Evolutionary conservation across 2,113 vertebrate genomes (phyloP).

Genomic region (Manacus vitellinus): DNA sequence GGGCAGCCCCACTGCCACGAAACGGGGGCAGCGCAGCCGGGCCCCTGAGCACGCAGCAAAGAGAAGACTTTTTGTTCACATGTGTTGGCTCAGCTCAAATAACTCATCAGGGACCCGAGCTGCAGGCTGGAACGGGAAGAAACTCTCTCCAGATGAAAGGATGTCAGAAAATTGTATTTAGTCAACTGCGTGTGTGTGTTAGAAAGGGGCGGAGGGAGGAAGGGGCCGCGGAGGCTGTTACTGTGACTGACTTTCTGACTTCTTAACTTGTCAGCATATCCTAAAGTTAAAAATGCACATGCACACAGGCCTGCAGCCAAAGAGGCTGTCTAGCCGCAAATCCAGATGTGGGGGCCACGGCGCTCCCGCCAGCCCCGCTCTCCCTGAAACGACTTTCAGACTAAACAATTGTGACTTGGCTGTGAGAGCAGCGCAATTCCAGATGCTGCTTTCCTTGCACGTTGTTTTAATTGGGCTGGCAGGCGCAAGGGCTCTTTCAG

Average conservation of each 20-base stretch:
- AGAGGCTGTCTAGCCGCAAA: conserved; percentile 81
- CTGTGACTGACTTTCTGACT: conserved; percentile 81
- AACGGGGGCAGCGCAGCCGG: conserved; percentile 6
- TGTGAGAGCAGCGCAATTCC: conserved; percentile 91
- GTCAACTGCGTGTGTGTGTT: conserved; percentile 52
- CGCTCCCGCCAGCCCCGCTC: conserved; percentile 75
- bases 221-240: conserved; percentile 54
- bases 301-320: conserved; percentile 82
- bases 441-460: conserved; percentile 88
- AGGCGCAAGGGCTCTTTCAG: conserved; percentile 84
- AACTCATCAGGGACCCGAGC: conserved; percentile 53
- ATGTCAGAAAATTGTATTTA: conserved; percentile 71
- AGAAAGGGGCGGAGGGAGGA: conserved; percentile 68
- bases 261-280: conserved; percentile 87
- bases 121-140: conserved; percentile 62
- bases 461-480: conserved; percentile 87
- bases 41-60: conserved; percentile 2
- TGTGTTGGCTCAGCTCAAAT: conserved; percentile 58
- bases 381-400: conserved; percentile 85
- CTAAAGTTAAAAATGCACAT: conserved; percentile 84
- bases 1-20: background rate
- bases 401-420: conserved; percentile 99
- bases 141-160: conserved; percentile 69
- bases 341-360: conserved; percentile 84
- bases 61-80: conserved; percentile 68